A percentile compares a stretch with the other conserved stretches of the same genome.
Conservation (phyloP, 2,888 invertebrate species). For the Napeogenes sylphis region DNA sequence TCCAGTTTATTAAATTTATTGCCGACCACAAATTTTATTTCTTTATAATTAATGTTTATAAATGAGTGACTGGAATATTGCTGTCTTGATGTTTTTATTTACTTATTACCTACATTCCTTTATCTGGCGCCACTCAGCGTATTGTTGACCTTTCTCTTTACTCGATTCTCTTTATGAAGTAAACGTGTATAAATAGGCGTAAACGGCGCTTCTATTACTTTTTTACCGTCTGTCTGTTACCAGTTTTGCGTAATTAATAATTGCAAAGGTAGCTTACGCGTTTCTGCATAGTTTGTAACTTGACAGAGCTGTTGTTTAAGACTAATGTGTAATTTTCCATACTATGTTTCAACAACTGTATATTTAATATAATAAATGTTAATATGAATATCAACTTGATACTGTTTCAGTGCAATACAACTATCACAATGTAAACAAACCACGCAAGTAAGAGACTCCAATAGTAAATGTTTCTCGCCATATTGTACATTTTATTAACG, state of each 20-base stretch:
- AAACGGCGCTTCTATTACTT: conserved; percentile 18
- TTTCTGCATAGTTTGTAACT: conserved; percentile 2
- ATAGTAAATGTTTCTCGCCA: conserved; percentile 54
- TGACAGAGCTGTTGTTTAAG: not conserved
- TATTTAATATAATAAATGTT: no score
- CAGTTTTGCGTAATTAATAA: conserved; percentile 30
- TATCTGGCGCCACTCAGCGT: conserved; percentile 29
- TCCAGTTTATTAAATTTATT: no score
- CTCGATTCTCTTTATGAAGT: conserved; percentile 17
- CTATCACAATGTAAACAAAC: conserved; percentile 36
- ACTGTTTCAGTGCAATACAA: conserved; percentile 3
- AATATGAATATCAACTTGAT: not conserved
- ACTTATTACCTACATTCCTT: conserved; percentile 25
- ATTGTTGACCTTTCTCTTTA: conserved; percentile 29
- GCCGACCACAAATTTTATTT: no score
- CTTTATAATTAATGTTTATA: not conserved
- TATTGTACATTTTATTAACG: conserved; percentile 65
- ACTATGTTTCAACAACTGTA: not conserved
- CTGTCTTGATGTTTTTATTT: conserved; percentile 26
- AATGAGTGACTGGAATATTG: not conserved
- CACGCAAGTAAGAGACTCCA: conserved; percentile 27
- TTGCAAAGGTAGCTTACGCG: conserved; percentile 17
- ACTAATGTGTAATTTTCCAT: conserved; percentile 2
- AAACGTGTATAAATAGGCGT: conserved; percentile 21
- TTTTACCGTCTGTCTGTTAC: conserved; percentile 19